A percentile compares a stretch with the other conserved stretches of the same genome.
These are phyloP conservation scores for Saccostrea glomerata DNA, from an alignment of 1,140 invertebrate species.

Conservation along the genomic window DNA sequence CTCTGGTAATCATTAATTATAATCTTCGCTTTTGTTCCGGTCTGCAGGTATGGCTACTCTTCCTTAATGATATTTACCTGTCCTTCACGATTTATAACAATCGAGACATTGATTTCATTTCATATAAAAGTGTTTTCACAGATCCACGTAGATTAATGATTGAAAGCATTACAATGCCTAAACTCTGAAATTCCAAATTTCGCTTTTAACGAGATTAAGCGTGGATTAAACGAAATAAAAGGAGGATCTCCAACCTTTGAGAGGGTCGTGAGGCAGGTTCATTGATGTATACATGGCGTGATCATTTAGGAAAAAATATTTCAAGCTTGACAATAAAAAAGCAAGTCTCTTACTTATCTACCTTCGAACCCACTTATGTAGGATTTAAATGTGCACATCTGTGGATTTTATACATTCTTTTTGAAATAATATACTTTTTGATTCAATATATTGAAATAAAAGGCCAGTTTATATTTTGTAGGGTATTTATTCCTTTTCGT, in stretches of 20 bases:
- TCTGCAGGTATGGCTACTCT: background rate
- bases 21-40: background rate
- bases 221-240: background rate
- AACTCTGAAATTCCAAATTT: constrained; percentile 6
- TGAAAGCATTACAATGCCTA: background rate
- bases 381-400: too few species aligned
- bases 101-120: background rate
- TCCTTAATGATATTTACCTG: background rate
- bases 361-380: too few species aligned
- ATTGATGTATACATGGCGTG: background rate
- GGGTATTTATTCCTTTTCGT: too few species aligned
- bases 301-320: background rate
- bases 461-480: too few species aligned
- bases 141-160: background rate
- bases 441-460: too few species aligned
- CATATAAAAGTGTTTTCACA: background rate
- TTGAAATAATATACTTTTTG: too few species aligned
- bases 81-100: constrained; percentile 20
- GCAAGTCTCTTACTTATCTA: too few species aligned
- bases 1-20: background rate
- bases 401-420: too few species aligned
- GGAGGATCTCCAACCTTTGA: background rate
- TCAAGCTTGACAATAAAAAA: too few species aligned
- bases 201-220: background rate
- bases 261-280: background rate